Base-by-base conservation (phyloP, 2,888 invertebrate species). In the Dryomyza anilis region DNA sequence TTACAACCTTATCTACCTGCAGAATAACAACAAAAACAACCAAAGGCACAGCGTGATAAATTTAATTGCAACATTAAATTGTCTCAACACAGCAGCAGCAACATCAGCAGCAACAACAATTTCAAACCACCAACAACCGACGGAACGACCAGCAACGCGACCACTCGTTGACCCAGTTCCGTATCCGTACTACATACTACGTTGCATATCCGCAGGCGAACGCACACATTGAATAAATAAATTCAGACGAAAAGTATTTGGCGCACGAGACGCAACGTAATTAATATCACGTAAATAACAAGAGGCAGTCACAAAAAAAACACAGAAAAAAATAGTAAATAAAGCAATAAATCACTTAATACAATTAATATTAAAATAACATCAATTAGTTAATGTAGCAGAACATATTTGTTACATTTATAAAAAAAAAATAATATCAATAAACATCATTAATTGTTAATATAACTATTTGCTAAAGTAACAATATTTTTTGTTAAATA, bases 161-260 rank as follows among this genome's bases (percentile, higher is more conserved):
- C n/a, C n/a, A n/a, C n/a, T n/a, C n/a, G 27, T 46, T 29, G 45
- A 29, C 29, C 45, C 16, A 25, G n/a, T 16, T 27, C 16, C 12
- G 8, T n/a, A 7, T 12, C 8, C 25, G 27, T 43, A 45, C 16
- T 45, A 43, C 27, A 58, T n/a, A 25, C 27, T 33, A 36, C 43
- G 45, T 45, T 58, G 58, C 58, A 58, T 58, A 58, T 29, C 45
- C 29, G 27, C 29, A 45, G 45, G 58, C 58, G 29, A 43, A 45
- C 21, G n/a, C n/a, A n/a, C n/a, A n/a, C n/a, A n/a, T n/a, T n/a
- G n/a, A 36, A 23, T 56, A 27, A 58, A 58, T 45, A 58, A 58
- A 58, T 58, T 46, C 12, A 23, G 14, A 19, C 27, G 36, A 23
- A 33, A 36, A 33, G 33, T 14, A 21, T 33, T 21, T 12, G 25